These are phyloP conservation scores for Xerus rutilus DNA, from an alignment of 2,797 vertebrate genomes.

Conservation along the genomic window DNA sequence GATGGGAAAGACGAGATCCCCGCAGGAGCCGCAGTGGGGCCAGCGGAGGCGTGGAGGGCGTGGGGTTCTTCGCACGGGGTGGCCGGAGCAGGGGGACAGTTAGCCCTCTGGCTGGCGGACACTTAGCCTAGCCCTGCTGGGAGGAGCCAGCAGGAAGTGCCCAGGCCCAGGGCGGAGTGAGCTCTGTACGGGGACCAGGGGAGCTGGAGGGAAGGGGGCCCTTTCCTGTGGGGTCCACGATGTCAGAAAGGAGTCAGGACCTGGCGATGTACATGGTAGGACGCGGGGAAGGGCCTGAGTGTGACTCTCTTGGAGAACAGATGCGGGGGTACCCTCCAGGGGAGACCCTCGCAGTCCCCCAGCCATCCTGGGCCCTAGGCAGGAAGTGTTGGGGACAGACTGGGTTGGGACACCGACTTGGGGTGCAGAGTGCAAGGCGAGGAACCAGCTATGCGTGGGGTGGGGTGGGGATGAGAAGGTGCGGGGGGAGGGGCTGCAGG, in stretches of 20 bases:
- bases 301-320: fast-evolving
- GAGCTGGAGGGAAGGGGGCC: fast-evolving
- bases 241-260: fast-evolving
- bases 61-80: fast-evolving
- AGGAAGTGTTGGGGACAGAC: neutral
- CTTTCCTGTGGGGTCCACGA: fast-evolving
- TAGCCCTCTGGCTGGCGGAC: neutral
- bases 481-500: neutral
- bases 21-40: fast-evolving
- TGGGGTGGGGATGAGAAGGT: too few species aligned
- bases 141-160: neutral
- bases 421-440: neutral
- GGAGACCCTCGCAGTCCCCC: neutral
- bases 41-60: fast-evolving
- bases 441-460: neutral
- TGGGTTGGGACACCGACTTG: neutral
- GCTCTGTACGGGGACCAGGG: fast-evolving
- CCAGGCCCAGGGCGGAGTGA: neutral
- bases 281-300: fast-evolving
- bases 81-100: too few species aligned
- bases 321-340: fast-evolving
- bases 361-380: neutral
- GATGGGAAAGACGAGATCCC: neutral
- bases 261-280: fast-evolving
- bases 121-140: neutral